phyloP scores from a whole-genome alignment of 2,113 vertebrate species.

The Dendrocopos noguchii region DNA sequence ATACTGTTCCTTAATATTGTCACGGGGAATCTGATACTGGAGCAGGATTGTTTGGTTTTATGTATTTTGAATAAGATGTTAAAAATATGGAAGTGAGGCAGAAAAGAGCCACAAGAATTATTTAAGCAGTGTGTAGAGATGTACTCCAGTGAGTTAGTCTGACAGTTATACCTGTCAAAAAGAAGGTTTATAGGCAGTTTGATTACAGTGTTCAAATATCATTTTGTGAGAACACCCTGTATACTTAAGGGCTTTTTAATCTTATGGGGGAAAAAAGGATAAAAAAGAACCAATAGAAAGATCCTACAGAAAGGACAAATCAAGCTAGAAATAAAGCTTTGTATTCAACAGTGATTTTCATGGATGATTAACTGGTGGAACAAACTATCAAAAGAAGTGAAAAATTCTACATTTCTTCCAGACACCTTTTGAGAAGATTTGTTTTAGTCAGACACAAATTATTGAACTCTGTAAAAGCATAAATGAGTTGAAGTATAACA shows the following conservation, averaged over 20 bases:
- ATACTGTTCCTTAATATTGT: not conserved
- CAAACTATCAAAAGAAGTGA: not conserved
- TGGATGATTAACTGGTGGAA: not conserved
- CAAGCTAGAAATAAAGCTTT: not conserved
- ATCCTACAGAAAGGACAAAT: not conserved
- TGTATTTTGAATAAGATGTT: not conserved
- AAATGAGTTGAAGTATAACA: not conserved
- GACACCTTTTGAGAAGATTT: not conserved
- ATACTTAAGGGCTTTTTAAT: not conserved
- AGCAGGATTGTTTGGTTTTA: not conserved
- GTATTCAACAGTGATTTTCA: not conserved
- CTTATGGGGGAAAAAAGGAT: accelerated
- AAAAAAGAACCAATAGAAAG: not conserved
- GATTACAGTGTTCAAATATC: not conserved
- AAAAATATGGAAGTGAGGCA: not conserved
- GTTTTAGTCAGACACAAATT: not conserved
- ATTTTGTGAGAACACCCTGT: not conserved
- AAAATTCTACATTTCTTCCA: not conserved
- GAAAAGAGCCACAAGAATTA: not conserved
- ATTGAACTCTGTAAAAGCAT: not conserved
- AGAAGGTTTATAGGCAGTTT: not conserved
- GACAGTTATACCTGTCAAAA: not conserved
- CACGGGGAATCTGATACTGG: not conserved
- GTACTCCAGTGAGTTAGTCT: not conserved
- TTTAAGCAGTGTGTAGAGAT: not conserved